Base-by-base conservation (phyloP, 2,797 vertebrate genomes). In the Sylvia borin region DNA sequence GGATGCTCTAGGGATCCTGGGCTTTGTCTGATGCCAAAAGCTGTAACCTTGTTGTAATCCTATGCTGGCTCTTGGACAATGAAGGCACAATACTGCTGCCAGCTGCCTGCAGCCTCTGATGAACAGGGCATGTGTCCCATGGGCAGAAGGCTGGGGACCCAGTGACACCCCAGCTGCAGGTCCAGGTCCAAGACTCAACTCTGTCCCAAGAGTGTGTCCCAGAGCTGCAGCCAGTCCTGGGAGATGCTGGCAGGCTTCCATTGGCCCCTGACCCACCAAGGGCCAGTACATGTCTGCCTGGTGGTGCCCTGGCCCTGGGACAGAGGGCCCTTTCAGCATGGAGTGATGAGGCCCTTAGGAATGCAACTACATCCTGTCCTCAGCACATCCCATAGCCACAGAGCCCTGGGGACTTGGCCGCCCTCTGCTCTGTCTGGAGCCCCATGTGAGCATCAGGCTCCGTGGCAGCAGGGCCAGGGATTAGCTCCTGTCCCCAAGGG, bases 131-230 rank as follows among this genome's bases (percentile, higher is more conserved):
- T 3, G 2, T 11, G 6, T 82, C 36, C 58, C 4, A 0, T 1
- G 6, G 50, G 36, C 47, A 45, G 38, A 36, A 55, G 13, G 34
- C 19, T 65, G 51, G 48, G 17, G 5, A 9, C 16, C 5, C 3
- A 1, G 25, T 31, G 40, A 74, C 42, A 38, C 9, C 17, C 17
- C 24, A 18, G 60, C 60, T 61, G 32, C 0, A 0, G 17, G 31
- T 24, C 40, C 27, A 62, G 24, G 20, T 43, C 38, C 77, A 20
- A 57, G 40, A 45, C 20, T 61, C 53, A 64, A 19, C 14, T 26
- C n/a, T 6, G 3, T 54, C 55, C 9, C 5, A 2, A 20, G 14
- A 67, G 22, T 1, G 7, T 0, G 0, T 16, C 22, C 11, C 45
- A 64, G 77, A 53, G 29, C 61, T 13, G 3, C 24, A 77, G 32